Base-by-base conservation (phyloP, 2,888 invertebrate genomes). In the Artemia sinica region DNA sequence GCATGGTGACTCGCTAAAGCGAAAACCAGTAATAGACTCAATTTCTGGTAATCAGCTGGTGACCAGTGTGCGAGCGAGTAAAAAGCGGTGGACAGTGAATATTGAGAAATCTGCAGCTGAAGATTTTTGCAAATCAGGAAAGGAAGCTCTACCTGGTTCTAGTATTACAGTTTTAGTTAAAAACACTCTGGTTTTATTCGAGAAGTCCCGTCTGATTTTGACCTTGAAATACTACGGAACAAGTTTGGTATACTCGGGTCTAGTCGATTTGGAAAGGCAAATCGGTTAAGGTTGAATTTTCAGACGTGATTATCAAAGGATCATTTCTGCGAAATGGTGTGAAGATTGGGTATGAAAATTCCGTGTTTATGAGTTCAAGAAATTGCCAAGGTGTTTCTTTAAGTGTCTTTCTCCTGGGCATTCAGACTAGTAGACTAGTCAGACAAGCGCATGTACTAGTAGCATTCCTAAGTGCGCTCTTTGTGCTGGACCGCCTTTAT, bases 311-410 rank as follows among this genome's bases (percentile, higher is more conserved):
- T 58, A n/a, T 14, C 58, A 58, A 58, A 58, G 58, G 58, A 14
- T 8, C 5, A 58, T 58, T 58, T 58, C 58, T 58, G 14, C 58
- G 7, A 14, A 58, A 58, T 4, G 58, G 58, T 58, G 18, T 18
- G 18, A 18, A 18, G 18, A 18, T 18, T 18, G 18, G 18, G 18
- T 1, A 18, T 18, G 18, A 58, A 58, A 58, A n/a, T 58, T 58
- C 58, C 58, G 58, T 58, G 58, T 58, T n/a, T 58, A 58, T 58
- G 58, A 58, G 58, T 58, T 58, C 14, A 58, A 58, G 58, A 13
- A 58, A 58, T 8, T 58, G 58, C 58, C 58, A 58, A 58, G 14
- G 58, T 58, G 58, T 58, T 58, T 13, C 7, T 18, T 18, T 18
- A 18, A 18, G 18, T 18, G 18, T 18, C 18, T 18, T 18, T 18